These are phyloP conservation scores for Melanogrammus aeglefinus DNA, from an alignment of 2,797 vertebrate genomes.

Conservation along the genomic window DNA sequence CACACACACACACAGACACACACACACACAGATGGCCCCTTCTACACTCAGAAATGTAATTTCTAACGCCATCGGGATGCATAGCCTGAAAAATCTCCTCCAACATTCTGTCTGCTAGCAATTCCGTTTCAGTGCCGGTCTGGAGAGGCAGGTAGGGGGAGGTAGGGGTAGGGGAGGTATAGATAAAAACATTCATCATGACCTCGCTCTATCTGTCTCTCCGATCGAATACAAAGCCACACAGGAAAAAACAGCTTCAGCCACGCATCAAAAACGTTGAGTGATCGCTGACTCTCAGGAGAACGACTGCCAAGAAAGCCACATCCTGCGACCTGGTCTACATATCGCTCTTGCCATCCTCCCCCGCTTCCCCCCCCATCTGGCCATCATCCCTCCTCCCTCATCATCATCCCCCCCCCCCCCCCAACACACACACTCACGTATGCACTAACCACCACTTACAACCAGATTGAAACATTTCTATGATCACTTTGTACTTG, in stretches of 20 bases:
- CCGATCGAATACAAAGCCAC: constrained; percentile 44
- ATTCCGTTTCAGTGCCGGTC: neutral
- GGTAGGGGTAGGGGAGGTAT: constrained; percentile 2
- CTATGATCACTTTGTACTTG: neutral
- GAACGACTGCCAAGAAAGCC: neutral
- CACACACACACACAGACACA: neutral
- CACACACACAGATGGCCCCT: neutral
- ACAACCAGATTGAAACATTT: neutral
- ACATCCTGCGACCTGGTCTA: neutral
- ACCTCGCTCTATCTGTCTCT: constrained; percentile 52
- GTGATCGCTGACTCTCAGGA: constrained; percentile 45
- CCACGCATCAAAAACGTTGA: constrained; percentile 61
- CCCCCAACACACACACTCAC: neutral
- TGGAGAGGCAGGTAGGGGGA: neutral
- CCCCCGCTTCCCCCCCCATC: neutral
- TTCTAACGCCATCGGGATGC: constrained; percentile 52
- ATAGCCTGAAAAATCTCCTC: constrained; percentile 53
- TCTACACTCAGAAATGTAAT: constrained; percentile 43
- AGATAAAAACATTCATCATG: constrained; percentile 52
- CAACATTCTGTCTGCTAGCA: constrained; percentile 41
- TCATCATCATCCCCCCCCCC: neutral
- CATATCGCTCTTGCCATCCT: neutral
- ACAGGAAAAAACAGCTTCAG: constrained; percentile 48
- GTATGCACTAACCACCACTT: neutral
- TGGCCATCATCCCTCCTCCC: neutral